Evolutionary conservation across 2,797 vertebrate species (phyloP), one percentile per base, ranked within the genome.

Genomic region (Ciconia nigra): DNA sequence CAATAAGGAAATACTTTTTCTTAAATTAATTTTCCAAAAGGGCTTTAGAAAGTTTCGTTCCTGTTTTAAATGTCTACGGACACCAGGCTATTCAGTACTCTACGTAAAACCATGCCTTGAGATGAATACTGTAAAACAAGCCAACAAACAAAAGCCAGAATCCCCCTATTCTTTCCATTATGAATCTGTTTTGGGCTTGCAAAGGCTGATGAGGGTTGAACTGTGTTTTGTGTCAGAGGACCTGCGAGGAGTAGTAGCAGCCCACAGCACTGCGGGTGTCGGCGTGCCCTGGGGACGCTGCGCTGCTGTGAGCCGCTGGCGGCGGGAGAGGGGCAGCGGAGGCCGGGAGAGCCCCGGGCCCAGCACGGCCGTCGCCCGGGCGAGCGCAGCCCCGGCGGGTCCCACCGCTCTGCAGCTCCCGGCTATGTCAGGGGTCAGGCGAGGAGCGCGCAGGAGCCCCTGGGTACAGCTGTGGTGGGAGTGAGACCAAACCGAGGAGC

Each of bases 291-390:
- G 11, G 59, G 19, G 35, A 42, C 0, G 2, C 12, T 21, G 10
- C 19, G 51, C 41, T 57, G 25, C 59, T 26, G 47, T 11, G 54
- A 41, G 6, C 37, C 7, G 28, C 39, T 51, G 59, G 39, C 37
- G 49, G 16, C 0, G 2, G 26, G 8, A 33, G 5, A 26, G 21
- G 20, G n/a, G 41, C 41, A 18, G 28, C 44, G 17, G 42, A 11
- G 19, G 18, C 22, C 46, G 54, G 29, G 49, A 51, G 25, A 84
- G 6, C 51, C 46, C 29, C 2, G 0, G 22, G 22, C 25, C 29
- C 54, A 5, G 54, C 11, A 5, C 11, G 0, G 2, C 29, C 20
- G 8, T 9, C 2, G 0, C 11, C 59, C 1, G 0, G 19, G 54
- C 26, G 9, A 11, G 24, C 0, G 1, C 58, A 51, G 37, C 18